Conservation (phyloP, 1,140 invertebrate genomes). For the Drosophila punjabiensis region DNA sequence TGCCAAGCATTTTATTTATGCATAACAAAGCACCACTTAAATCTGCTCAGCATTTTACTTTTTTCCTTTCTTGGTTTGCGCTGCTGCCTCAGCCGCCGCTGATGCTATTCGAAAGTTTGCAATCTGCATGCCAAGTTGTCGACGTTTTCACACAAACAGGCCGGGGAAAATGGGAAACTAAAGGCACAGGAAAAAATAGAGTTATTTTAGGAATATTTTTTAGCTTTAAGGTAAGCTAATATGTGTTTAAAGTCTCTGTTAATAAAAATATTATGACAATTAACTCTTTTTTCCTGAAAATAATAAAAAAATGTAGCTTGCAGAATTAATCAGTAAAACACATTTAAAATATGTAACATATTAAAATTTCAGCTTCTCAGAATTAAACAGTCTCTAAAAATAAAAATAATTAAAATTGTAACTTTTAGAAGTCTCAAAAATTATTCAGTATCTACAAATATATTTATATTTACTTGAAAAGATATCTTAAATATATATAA, state of each 20-base stretch:
- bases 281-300: neutral
- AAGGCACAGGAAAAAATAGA: neutral
- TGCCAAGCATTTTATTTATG: slow-evolving; percentile 81
- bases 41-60: slow-evolving; percentile 71
- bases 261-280: neutral
- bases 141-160: slow-evolving; percentile 81
- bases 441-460: neutral
- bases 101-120: slow-evolving; percentile 78
- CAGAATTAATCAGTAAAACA: too few species aligned
- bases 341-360: too few species aligned
- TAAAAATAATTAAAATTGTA: neutral
- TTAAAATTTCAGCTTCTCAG: too few species aligned
- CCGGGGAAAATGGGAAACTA: slow-evolving; percentile 45
- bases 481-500: neutral
- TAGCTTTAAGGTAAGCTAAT: neutral
- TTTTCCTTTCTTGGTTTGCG: slow-evolving; percentile 37
- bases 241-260: neutral
- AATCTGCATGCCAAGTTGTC: slow-evolving; percentile 83
- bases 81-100: slow-evolving; percentile 40
- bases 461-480: too few species aligned
- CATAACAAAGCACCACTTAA: slow-evolving; percentile 83
- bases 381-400: neutral
- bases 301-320: neutral
- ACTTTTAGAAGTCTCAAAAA: neutral
- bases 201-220: too few species aligned